Evolutionary conservation across 1,140 invertebrate genomes (phyloP).

Genomic region (Adelges cooleyi): DNA sequence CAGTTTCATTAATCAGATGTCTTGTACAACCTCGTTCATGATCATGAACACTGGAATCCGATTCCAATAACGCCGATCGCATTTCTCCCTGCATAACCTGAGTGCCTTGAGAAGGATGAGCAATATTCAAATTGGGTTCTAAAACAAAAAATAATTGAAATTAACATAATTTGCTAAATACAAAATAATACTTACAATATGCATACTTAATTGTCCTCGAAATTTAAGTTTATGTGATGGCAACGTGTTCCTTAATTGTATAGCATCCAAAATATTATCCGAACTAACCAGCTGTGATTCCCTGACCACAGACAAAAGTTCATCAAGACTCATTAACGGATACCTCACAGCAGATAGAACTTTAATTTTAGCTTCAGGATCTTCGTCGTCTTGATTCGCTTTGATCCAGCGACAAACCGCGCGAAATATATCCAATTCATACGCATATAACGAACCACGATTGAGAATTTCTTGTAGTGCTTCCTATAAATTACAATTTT

Average conservation of each 20-base stretch:
- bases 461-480: constrained; percentile 72
- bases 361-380: constrained; percentile 19
- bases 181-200: too few species aligned
- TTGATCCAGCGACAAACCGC: constrained; percentile 77
- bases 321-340: constrained; percentile 72
- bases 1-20: constrained; percentile 71
- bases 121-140: constrained; percentile 88
- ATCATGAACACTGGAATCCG: constrained; percentile 75
- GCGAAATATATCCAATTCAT: constrained; percentile 89
- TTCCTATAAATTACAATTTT: too few species aligned
- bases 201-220: constrained; percentile 58
- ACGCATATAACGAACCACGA: constrained; percentile 89
- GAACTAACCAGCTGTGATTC: constrained; percentile 72
- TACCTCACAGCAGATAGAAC: constrained; percentile 52
- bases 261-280: constrained; percentile 87
- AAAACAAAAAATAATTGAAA: constrained; percentile 32
- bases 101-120: constrained; percentile 60
- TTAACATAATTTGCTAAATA: too few species aligned
- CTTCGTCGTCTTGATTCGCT: constrained; percentile 44
- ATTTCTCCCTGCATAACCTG: constrained; percentile 79
- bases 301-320: constrained; percentile 77
- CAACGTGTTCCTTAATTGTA: constrained; percentile 62
- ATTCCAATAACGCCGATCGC: constrained; percentile 72
- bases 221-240: constrained; percentile 65
- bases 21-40: constrained; percentile 86